Base-by-base conservation (phyloP, 2,797 vertebrate species). In the Pipistrellus pygmaeus region DNA sequence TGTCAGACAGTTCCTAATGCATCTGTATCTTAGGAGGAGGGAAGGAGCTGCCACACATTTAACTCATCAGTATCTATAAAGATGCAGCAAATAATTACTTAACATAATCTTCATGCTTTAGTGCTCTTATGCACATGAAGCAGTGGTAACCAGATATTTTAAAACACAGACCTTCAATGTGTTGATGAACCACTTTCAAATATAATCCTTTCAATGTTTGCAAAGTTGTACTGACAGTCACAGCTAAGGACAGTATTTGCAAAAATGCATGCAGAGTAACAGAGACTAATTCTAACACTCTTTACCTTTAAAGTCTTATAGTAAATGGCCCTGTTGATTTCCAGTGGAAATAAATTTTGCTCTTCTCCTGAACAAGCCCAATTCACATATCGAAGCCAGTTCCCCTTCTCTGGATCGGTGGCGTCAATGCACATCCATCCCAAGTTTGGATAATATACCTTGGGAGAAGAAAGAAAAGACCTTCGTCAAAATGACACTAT, bases 391-490 rank as follows among this genome's bases (percentile, higher is more conserved):
- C 99, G 99, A 62, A 99, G 97, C 99, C 99, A 99, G 97, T 99
- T 99, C 38, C 99, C 99, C 94, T 99, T 99, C 97, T 98, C 95
- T 5, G 99, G 99, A 92, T 99, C 99, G 0, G 99, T 99, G 96
- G 99, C 99, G 35, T 99, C 99, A 6, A 99, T 98, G 97, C 99
- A 99, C 99, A 99, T 99, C 99, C 99, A 99, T 8, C 99, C 99
- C 96, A 99, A 92, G n/a, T 99, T 98, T 14, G 99, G 99, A 96
- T 99, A 99, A 96, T 99, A 99, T 0, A 99, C 99, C 99, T 99
- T n/a, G 2, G 64, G 53, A 60, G 11, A 8, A 53, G 12, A 1
- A 27, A 72, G 48, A 80, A 46, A 77, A 83, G 30, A 35, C 13
- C 12, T 13, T 30, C 18, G 14, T 96, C 90, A 96, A 93, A 92